These are phyloP conservation scores for Frankliniella intonsa DNA, from an alignment of 2,888 invertebrate genomes.

Conservation along the genomic window DNA sequence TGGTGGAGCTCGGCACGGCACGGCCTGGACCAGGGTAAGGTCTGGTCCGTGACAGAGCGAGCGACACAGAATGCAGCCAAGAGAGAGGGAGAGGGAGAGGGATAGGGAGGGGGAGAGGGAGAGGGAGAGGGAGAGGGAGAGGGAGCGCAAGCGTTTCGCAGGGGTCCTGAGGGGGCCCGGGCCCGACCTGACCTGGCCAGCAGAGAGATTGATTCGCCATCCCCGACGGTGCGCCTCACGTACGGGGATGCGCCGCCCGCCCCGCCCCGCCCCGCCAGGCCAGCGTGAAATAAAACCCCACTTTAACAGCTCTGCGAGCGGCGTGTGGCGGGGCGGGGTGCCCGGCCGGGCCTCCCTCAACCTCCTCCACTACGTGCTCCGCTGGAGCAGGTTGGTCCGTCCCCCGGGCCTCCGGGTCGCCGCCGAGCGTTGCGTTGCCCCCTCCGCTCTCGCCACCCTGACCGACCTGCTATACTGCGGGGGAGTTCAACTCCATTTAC, in stretches of 20 bases:
- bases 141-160: neutral
- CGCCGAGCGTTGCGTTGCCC: too few species aligned
- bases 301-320: conserved; percentile 1
- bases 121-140: neutral
- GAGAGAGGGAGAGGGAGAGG: neutral
- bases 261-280: neutral
- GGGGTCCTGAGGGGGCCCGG: neutral
- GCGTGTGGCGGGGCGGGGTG: too few species aligned
- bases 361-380: too few species aligned
- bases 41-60: neutral
- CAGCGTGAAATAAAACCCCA: conserved; percentile 18
- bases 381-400: too few species aligned
- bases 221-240: neutral
- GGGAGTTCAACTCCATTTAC: too few species aligned
- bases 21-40: too few species aligned
- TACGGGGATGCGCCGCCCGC: neutral
- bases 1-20: neutral
- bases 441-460: too few species aligned
- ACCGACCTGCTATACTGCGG: too few species aligned
- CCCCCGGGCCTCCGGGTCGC: too few species aligned
- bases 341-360: too few species aligned
- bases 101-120: neutral
- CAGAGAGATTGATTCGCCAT: neutral
- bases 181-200: too few species aligned
- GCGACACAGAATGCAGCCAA: neutral